Base-by-base conservation (phyloP, 2,797 vertebrate genomes). In the Philypnodon macrostomus region DNA sequence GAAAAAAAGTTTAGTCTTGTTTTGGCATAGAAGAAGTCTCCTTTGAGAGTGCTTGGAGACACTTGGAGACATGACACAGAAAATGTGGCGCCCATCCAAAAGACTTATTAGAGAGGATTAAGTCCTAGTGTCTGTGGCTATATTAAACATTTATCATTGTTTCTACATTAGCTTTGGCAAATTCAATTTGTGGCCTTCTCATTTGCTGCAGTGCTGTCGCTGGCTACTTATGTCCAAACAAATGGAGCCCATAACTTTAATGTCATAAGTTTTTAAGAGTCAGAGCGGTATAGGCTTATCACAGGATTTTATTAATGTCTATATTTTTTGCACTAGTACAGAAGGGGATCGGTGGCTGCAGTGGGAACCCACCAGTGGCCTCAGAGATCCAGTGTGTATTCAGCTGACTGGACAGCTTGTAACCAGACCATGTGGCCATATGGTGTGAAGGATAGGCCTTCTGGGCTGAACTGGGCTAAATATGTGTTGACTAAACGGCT, bases 381-480 rank as follows among this genome's bases (percentile, higher is more conserved):
- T 64, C 63, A 49, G 68, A n/a, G 72, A 38, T 41, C 50, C 68
- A 40, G 47, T 55, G 31, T 66, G 68, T 55, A 44, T 81, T 82
- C 70, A 83, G 79, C 53, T 75, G 75, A 85, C 56, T 77, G 77
- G 58, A 79, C 75, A 78, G 80, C 84, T 69, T 83, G 83, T 52
- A 63, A 68, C 67, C 49, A 67, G 79, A 79, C 73, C 77, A 84
- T 85, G 53, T 80, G 72, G 58, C 57, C 53, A 70, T 73, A 64
- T 75, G 73, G 69, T 54, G 65, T 51, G 61, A 67, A 42, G 56
- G 59, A 70, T 53, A 71, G 66, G 55, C 61, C 75, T 75, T 66
- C 59, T 63, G 67, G 61, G 59, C 58, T 62, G 60, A 60, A 75
- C 66, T 71, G 69, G 72, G 69, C 41, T 53, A 55, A 81, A 76